Evolutionary conservation across 2,888 invertebrate genomes (phyloP), one percentile per base, ranked within the genome.

Genomic region (Ophion ellenae): DNA sequence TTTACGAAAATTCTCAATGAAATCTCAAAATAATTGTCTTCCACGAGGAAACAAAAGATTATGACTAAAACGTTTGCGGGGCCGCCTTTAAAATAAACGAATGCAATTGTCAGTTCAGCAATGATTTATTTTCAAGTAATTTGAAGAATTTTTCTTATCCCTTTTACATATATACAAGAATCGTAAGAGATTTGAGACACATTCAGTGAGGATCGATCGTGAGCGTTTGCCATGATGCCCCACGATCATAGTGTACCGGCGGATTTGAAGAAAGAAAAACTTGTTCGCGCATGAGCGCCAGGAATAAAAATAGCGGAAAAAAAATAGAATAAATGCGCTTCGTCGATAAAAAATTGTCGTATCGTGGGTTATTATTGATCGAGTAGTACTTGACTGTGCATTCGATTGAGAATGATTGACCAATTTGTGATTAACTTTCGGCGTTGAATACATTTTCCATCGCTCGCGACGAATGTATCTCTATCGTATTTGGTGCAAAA

Each of bases 81-180:
- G 11, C 24, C 24, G 6, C 36, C 36, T 7, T 4, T 2, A 2
- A 24, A 61, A 67, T 32, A 24, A n/a, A 67, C 40, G 67, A 66
- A 36, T 67, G 59, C 59, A 9, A n/a, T 67, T 67, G 70, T 73
- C 67, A 61, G 47, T 53, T 81, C 67, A 77, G 75, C 77, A 63
- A 84, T 85, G 78, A 81, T 87, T 81, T 87, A 87, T 79, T 85
- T 88, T n/a, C 66, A 77, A 45, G 10, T 76, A 85, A 86, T 83
- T 85, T 69, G 87, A 85, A 83, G 76, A 86, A 76, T 87, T 87
- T 86, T 78, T 71, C 10, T 71, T 83, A 87, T 64, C 75, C 85
- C 84, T 87, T 89, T 88, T 89, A 89, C 87, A 88, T 89, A 89
- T 87, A 89, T 89, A 88, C 88, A 88, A 88, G 83, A 84, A 88